These are phyloP conservation scores for Emys orbicularis DNA, from an alignment of 2,797 vertebrate genomes.

Conservation along the genomic window DNA sequence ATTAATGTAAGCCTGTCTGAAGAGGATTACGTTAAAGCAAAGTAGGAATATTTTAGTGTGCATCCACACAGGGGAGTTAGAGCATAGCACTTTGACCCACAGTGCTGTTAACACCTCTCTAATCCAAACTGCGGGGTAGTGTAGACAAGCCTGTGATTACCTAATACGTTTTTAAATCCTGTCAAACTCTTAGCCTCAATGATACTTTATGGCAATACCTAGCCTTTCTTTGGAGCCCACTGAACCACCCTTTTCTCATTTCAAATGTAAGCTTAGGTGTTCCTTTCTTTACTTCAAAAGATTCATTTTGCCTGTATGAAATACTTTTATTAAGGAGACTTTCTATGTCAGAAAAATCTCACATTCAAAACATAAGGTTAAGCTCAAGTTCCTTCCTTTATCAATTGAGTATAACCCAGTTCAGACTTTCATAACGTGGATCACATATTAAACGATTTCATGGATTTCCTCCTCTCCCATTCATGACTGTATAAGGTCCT, in stretches of 20 bases:
- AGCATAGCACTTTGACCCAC: not conserved
- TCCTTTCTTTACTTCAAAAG: not conserved
- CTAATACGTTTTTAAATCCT: not conserved
- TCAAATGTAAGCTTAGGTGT: not conserved
- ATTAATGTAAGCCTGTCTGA: too few species aligned
- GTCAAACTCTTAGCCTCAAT: not conserved
- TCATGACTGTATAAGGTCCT: not conserved
- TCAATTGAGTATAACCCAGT: not conserved
- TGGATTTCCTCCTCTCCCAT: not conserved
- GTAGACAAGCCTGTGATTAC: not conserved
- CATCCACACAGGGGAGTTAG: not conserved
- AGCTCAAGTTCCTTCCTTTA: not conserved
- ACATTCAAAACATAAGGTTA: not conserved
- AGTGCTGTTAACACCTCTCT: not conserved
- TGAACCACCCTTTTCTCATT: not conserved
- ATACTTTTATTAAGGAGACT: not conserved
- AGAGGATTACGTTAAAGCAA: not conserved
- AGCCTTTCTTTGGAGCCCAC: not conserved
- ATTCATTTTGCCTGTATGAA: not conserved
- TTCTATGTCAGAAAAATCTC: not conserved
- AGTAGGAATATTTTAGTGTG: not conserved
- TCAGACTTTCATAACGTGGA: not conserved
- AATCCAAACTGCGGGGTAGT: not conserved
- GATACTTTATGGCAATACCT: not conserved
- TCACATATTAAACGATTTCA: not conserved